phyloP scores from a whole-genome alignment of 2,113 vertebrate species.

The Elachura formosa region DNA sequence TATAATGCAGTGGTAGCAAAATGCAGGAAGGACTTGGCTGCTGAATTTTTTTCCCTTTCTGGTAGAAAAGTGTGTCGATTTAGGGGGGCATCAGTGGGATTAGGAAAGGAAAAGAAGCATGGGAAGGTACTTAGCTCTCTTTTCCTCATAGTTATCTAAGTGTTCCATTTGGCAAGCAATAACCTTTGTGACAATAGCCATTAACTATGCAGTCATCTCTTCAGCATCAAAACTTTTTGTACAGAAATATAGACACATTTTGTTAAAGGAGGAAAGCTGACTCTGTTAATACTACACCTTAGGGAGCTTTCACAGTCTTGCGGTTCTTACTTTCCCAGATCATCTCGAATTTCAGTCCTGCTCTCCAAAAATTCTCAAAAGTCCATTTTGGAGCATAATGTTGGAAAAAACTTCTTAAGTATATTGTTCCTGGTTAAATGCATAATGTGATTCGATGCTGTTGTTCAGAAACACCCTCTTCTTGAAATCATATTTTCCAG shows the following conservation, averaged over 20 bases:
- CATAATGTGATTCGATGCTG: background rate
- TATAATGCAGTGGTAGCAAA: background rate
- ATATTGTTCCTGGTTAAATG: background rate
- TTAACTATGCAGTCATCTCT: background rate
- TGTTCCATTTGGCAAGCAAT: background rate
- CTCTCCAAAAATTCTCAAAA: background rate
- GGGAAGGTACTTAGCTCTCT: background rate
- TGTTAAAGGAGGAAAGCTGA: background rate
- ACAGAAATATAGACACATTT: background rate
- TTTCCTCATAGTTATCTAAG: background rate
- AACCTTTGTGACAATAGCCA: background rate
- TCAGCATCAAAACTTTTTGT: background rate
- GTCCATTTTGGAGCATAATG: background rate
- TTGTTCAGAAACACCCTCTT: background rate
- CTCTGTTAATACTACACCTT: background rate
- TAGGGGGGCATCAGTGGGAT: background rate
- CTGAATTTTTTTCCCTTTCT: background rate
- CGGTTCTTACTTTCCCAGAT: background rate
- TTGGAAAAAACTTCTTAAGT: background rate
- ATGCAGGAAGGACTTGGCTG: background rate
- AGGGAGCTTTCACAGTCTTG: background rate
- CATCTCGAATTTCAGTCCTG: background rate
- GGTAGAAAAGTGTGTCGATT: background rate
- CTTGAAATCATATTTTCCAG: background rate
- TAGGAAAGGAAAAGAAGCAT: background rate